Evolutionary conservation across 2,113 vertebrate genomes (phyloP).

Genomic region (Crotalus tigris): DNA sequence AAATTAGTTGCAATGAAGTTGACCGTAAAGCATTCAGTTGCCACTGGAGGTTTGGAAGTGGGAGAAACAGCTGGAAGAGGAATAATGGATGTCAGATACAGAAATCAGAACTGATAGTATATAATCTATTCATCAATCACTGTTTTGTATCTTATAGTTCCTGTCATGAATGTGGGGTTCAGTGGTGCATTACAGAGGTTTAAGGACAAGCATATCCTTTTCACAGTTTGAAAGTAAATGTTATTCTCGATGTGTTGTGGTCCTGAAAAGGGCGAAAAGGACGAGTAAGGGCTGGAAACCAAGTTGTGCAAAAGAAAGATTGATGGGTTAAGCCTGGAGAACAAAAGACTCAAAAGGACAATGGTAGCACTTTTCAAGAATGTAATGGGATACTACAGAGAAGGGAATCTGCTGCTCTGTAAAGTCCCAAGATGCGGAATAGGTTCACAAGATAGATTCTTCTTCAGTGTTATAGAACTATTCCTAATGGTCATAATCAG

Average conservation of each 20-base stretch:
- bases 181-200: too few relatives aligned
- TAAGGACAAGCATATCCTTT: neutral
- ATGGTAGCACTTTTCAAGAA: neutral
- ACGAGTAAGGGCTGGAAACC: neutral
- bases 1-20: conserved; percentile 60
- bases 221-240: neutral
- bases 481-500: neutral
- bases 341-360: neutral
- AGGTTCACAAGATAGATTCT: neutral
- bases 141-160: neutral
- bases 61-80: conserved; percentile 6
- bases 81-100: neutral
- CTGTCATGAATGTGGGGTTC: neutral
- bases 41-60: neutral
- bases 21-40: conserved; percentile 37
- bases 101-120: neutral
- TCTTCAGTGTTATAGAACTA: neutral
- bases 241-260: neutral
- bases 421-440: neutral
- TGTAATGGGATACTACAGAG: neutral
- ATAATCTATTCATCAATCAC: neutral
- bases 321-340: neutral
- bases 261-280: neutral
- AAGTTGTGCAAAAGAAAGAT: neutral
- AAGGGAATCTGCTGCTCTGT: neutral